Base-by-base conservation (phyloP, 2,888 invertebrate genomes). In the Ophion ellenae region DNA sequence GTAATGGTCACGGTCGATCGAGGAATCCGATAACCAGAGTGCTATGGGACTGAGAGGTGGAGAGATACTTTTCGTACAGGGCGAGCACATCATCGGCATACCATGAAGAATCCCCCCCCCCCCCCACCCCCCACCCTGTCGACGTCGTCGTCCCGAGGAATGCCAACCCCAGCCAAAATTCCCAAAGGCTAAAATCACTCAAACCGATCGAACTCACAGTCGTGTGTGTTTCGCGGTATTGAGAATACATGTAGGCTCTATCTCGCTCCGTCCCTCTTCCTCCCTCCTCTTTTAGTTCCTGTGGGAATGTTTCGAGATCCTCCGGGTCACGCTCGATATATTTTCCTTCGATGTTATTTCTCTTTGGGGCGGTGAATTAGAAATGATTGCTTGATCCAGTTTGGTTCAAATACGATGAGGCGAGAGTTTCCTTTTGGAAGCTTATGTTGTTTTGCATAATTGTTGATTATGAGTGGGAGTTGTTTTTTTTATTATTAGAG, bases 101-200 rank as follows among this genome's bases (percentile, higher is more conserved):
- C 85, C 85, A 71, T 82, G 74, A 79, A 36, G 57, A 66, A 20
- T 77, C 64, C 59, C 71, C 66, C 57, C 76, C 63, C 71, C 66
- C 77, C 17, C 4, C 24, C 24, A 0, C 24, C 24, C 24, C 32
- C 4, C 32, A 17, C 32, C 64, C 53, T 66, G 45, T 57, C 45
- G 63, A 59, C 59, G 67, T 53, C 45, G 74, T 81, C 74, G 73
- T 67, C 77, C 61, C 87, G 88, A 89, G 90, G 91, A 92, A 92
- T 92, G 90, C 89, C 87, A 85, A 75, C 75, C 88, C 83, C 90
- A 87, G 83, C 47, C 88, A 89, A 88, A 88, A 91, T 91, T 92
- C 91, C 89, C 89, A 85, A 85, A 86, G 85, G 84, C 88, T 87
- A 89, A 90, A 92, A 92, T 93, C 91, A 92, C 90, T 92, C 91